Conservation (phyloP, 2,797 vertebrate genomes). For the Picus viridis region DNA sequence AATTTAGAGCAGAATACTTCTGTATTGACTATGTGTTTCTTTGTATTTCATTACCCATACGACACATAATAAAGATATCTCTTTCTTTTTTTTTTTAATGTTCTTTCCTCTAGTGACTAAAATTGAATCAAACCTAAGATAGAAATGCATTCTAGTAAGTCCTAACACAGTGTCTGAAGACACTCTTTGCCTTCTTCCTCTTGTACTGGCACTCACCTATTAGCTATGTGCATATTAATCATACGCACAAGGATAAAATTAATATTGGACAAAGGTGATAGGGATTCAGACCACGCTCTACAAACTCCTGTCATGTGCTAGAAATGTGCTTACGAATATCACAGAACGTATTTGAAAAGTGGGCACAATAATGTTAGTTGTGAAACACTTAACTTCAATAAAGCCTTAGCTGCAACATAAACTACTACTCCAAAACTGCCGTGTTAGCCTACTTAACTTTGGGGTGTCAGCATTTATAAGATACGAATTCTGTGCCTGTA, state of each 20-base stretch:
- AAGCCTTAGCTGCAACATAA: conserved; percentile 1
- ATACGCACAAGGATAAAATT: not conserved
- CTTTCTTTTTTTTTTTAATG: not conserved
- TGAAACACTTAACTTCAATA: conserved; percentile 32
- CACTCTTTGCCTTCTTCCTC: not conserved
- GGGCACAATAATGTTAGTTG: not conserved
- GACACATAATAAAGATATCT: not conserved
- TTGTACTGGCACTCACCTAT: not conserved
- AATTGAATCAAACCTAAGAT: not conserved
- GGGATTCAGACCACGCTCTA: not conserved
- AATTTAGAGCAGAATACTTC: not conserved
- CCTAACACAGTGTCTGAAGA: not conserved
- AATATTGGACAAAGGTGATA: not conserved
- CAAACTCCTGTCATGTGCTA: not conserved
- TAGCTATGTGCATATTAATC: not conserved
- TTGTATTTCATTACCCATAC: not conserved
- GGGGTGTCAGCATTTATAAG: not conserved
- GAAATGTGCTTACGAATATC: not conserved
- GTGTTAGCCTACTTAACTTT: conserved; percentile 15
- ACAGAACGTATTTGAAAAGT: not conserved
- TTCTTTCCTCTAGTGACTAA: not conserved
- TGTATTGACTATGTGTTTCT: not conserved
- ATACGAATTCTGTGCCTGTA: conserved; percentile 14
- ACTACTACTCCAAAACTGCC: conserved; percentile 29
- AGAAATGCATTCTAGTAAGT: not conserved